Percentiles rank a stretch among this genome's conserved stretches.
Evolutionary conservation across 2,888 invertebrate genomes (phyloP).

Genomic region (Drosophila paramelanica): DNA sequence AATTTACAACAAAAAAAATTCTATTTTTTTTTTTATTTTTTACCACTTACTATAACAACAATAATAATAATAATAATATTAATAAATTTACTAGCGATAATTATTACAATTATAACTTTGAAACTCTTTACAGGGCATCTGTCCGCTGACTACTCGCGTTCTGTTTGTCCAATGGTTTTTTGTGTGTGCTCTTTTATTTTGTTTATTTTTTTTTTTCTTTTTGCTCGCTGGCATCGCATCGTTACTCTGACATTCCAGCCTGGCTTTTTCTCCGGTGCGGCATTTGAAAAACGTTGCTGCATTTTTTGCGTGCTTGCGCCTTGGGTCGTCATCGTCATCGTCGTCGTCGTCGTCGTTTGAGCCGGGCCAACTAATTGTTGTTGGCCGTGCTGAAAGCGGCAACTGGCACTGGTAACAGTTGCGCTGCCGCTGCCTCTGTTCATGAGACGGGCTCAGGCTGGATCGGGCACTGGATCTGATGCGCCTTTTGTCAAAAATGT

Average conservation of each 20-base stretch:
- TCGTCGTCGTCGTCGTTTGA: constrained; percentile 25
- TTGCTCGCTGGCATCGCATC: constrained; percentile 37
- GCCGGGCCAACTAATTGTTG: constrained; percentile 68
- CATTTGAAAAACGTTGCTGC: constrained; percentile 80
- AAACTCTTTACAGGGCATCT: constrained; percentile 9
- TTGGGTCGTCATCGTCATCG: constrained; percentile 32
- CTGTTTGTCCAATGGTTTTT: background rate
- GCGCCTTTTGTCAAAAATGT: constrained; percentile 59
- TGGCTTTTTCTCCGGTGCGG: constrained; percentile 51
- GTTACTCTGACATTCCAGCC: constrained; percentile 55
- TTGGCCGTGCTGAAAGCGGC: constrained; percentile 24
- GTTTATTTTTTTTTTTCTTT: background rate
- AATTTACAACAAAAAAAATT: too few species aligned
- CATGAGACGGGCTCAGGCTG: background rate
- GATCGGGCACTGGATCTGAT: constrained; percentile 1
- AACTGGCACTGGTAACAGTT: constrained; percentile 10
- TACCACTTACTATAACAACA: too few species aligned
- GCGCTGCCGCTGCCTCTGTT: background rate
- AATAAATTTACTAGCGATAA: background rate
- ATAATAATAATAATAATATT: too few species aligned
- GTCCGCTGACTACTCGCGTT: background rate
- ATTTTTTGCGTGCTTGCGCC: constrained; percentile 71
- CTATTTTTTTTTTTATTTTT: too few species aligned
- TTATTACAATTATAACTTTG: background rate
- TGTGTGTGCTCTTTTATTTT: background rate